Evolutionary conservation across 2,888 invertebrate genomes (phyloP), one percentile per base, ranked within the genome.

Genomic region (Melieria omissa): DNA sequence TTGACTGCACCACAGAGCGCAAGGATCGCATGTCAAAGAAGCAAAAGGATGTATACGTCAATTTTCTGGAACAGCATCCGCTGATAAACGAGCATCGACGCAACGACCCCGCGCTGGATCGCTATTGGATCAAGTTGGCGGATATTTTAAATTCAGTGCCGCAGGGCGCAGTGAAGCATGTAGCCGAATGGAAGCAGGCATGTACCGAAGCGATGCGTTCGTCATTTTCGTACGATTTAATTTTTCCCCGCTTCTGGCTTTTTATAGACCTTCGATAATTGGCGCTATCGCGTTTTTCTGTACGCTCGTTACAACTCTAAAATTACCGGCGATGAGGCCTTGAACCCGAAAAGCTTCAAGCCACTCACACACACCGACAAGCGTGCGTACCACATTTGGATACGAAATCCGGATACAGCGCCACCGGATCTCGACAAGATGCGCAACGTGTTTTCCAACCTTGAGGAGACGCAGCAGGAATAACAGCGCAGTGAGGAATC

Each of bases 1-100:
- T 41, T 41, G 12, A 60, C 7, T 60, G 42, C 60, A 60, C 16
- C 2, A 6, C 64, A 84, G 84, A 84, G 73, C 85, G 84, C 49
- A 84, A 84, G 74, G 84, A 84, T 70, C 84, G 84, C 70, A 84
- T 84, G 84, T 84, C 85, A 5, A 84, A 84, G 70, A 81, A 83
- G 5, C 84, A 84, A 69, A 84, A 84, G 73, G 84, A 84, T 65
- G 80, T 84, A 8, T 84, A 84, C 70, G 85, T 84, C 7, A 82
- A 81, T 65, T 84, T 83, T 71, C 76, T 84, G 75, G 84, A 84
- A 68, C 84, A 84, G 70, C 82, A 84, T 75, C 82, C 83, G 61
- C 78, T 81, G 66, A 84, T 84, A 57, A 84, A 84, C 68, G 82
- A 84, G 45, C 83, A 84, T 71, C 78, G 85, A 5, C 81, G 84